Base-by-base conservation (phyloP, 2,888 invertebrate species). In the Zelleria hepariella region DNA sequence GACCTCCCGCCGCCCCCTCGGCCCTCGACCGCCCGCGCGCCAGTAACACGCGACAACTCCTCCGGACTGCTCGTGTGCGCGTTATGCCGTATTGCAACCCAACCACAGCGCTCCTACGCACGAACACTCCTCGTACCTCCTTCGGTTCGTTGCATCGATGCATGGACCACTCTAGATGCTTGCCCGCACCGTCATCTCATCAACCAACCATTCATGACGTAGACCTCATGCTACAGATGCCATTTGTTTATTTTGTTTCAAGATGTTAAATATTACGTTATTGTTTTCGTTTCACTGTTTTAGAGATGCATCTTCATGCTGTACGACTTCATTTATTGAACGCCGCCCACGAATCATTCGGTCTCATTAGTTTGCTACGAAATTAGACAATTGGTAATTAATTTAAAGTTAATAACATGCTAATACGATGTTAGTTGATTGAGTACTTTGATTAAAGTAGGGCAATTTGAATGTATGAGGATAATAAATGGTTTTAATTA, bases 151-250 rank as follows among this genome's bases (percentile, higher is more conserved):
- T 83, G 86, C 86, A 81, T 77, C 73, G 70, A 81, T 82, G 87
- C 87, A 88, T 87, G 87, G 74, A 80, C 87, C 87, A 86, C 84
- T 74, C 75, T 88, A 87, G 86, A 82, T 72, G 87, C 87, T 87
- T 87, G 67, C 57, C 48, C 47, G 58, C 58, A 58, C 58, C 21
- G 15, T 21, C 51, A 51, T 51, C 49, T 32, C 23, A 42, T 48
- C 58, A 49, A 25, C 27, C 58, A 49, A 25, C 27, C 58, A 58
- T 51, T 18, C 23, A 57, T 48, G 20, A 61, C 60, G 60, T 63
- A 59, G 62, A 60, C 26, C 26, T 58, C 58, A 60, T 60, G 54
- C 27, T 20, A 32, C 32, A 10, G 18, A 18, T 51, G 21, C 54
- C 26, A 54, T 57, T 57, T 32, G 61, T 57, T 58, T 62, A 61